These are phyloP conservation scores for Spongilla lacustris DNA, from an alignment of 37 sponge, comb jelly and placozoan species.

Conservation along the genomic window DNA sequence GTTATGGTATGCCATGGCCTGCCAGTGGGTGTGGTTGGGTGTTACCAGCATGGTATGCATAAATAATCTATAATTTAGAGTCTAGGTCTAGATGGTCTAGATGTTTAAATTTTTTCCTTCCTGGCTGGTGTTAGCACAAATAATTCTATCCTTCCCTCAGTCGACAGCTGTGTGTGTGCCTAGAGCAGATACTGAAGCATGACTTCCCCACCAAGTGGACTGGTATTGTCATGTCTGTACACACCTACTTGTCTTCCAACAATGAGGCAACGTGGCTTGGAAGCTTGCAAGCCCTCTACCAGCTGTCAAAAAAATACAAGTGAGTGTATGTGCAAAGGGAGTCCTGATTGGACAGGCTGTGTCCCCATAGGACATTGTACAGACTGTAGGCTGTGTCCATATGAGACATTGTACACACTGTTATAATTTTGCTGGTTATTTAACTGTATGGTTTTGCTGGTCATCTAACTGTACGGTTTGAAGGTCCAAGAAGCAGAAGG, in stretches of 20 bases:
- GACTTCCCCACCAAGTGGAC: constrained; percentile 91
- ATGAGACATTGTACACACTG: no score
- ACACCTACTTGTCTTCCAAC: constrained; percentile 62
- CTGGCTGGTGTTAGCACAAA: not conserved
- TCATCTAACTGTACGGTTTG: not conserved
- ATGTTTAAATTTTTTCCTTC: not conserved
- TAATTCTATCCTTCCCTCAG: constrained; percentile 26
- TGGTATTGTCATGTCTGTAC: constrained; percentile 59
- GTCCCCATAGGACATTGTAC: no score
- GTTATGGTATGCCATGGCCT: no score
- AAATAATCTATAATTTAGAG: no score
- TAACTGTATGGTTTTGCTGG: no score
- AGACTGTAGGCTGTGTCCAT: no score
- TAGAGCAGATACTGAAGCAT: constrained; percentile 76
- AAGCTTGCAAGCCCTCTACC: constrained; percentile 57
- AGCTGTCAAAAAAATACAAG: constrained; percentile 85
- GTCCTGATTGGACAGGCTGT: not conserved
- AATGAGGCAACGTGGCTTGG: constrained; percentile 74
- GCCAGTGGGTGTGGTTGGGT: no score
- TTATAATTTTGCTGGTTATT: no score
- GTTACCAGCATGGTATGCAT: no score
- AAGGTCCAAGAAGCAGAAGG: constrained; percentile 75
- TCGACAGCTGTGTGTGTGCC: constrained; percentile 80
- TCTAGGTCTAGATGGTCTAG: not conserved
- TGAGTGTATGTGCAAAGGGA: constrained; percentile 24